Base-by-base conservation (phyloP, 1,140 invertebrate species). In the Limonius californicus region DNA sequence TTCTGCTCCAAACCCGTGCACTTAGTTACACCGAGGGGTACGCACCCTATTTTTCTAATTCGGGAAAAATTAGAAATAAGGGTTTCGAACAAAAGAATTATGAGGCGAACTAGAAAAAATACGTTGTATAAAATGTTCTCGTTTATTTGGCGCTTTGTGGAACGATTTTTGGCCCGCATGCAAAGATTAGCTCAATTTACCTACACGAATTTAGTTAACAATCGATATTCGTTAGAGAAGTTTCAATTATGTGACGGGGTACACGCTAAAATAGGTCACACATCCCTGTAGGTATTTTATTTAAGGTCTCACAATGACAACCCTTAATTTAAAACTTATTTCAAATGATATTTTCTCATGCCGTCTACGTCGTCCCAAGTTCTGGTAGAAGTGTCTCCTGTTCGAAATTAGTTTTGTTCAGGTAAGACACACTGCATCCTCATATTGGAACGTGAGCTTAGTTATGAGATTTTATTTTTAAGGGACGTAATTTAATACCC, bases 271-370 rank as follows among this genome's bases (percentile, higher is more conserved):
- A 66, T 64, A 53, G 65, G 65, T 67, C 65, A 62, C 65, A 67
- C 53, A 64, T 64, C 66, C 57, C 63, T 59, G 57, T 56, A 53
- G 58, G 58, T 67, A 62, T 54, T 56, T 59, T 60, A 58, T 63
- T 59, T 63, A 23, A 23, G 39, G 12, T 47, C 19, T 50, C 59
- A 70, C 68, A 70, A 70, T 70, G 66, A 68, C 66, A 66, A 68
- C 68, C 68, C 68, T 70, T 70, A 70, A 70, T 68, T 70, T 68
- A 62, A 63, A 69, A 65, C 63, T 69, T 64, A 69, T 69, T 69
- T 58, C 57, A 67, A 50, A 63, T 67, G 65, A 68, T 68, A 69
- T 69, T 69, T 69, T 69, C 66, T 68, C 68, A 69, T 65, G 65
- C 45, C 63, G 42, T 45, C 19, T 54, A 15, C 43, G 39, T 16